Base-by-base conservation (phyloP, 2,888 invertebrate species). In the Arrhopalites spinosus region DNA sequence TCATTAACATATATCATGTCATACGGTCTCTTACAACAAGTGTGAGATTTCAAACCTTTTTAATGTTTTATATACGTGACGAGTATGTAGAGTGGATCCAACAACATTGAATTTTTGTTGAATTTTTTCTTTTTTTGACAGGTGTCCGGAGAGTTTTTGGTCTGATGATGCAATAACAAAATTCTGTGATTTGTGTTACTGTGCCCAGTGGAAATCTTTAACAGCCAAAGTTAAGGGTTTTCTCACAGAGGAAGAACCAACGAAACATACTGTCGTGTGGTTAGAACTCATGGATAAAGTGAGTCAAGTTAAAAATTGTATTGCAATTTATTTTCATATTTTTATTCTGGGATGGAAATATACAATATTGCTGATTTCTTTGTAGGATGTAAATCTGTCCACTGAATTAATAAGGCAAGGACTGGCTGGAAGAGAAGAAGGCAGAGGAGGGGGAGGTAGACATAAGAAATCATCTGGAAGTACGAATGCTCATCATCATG, bases 161-260 rank as follows among this genome's bases (percentile, higher is more conserved):
- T 81, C 83, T 0, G 81, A 84, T 68, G 85, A 86, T 63, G 83
- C 85, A 8, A 83, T 82, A 79, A 84, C 82, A 71, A 81, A 78
- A 23, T 87, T 87, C 84, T 86, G 86, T 76, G 84, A 84, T 59
- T 77, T 87, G 68, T 85, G 85, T 0, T 84, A 85, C 78, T 84
- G 84, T 74, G 87, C 87, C 7, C 89, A 92, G 83, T 96, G 95
- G 95, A 92, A 92, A 84, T 88, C 91, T 3, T 84, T 96, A 0
- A 89, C 91, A 71, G 93, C 94, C 0, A 90, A 90, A 27, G 59
- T 59, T 27, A 59, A 59, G 25, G 59, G 59, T 7, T 59, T 27
- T 27, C 27, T 59, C 13, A 59, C 5, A 13, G 59, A 27, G 27
- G 59, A 27, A 25, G 25, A 23, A 27, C 20, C 3, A 25, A 20